Conservation (phyloP, 2,888 invertebrate species). For the Agrochola litura region DNA sequence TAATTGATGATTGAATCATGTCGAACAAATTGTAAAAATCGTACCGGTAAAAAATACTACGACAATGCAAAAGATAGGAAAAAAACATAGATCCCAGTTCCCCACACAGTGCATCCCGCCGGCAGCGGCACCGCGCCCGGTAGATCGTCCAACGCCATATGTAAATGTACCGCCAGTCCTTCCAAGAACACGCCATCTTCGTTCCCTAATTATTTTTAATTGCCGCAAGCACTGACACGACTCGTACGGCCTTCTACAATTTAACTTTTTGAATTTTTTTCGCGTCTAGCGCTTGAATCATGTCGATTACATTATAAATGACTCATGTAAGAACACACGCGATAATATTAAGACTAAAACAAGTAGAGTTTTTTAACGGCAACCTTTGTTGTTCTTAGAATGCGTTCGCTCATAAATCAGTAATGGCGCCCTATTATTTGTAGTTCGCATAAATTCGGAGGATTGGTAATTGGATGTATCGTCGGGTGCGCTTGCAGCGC, state of each 20-base stretch:
- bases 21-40: no score
- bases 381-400: constrained; percentile 83
- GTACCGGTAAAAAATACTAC: no score
- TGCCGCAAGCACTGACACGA: constrained; percentile 85
- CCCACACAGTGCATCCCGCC: constrained; percentile 45
- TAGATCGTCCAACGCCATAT: constrained; percentile 80
- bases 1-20: no score
- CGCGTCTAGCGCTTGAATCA: constrained; percentile 88
- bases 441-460: constrained; percentile 83
- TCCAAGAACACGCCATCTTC: constrained; percentile 87
- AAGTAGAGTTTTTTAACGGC: constrained; percentile 82
- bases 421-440: constrained; percentile 89
- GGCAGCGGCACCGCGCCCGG: constrained; percentile 60
- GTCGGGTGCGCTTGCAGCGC: constrained; percentile 69
- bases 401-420: constrained; percentile 85
- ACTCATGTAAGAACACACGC: constrained; percentile 80
- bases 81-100: constrained; percentile 3
- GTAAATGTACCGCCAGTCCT: constrained; percentile 88
- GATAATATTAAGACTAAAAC: constrained; percentile 72
- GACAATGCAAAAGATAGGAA: constrained; percentile 3
- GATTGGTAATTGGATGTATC: constrained; percentile 78
- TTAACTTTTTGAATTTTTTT: constrained; percentile 85
- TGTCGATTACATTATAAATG: constrained; percentile 83
- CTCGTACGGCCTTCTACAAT: constrained; percentile 87
- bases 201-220: constrained; percentile 91